These are phyloP conservation scores for Pseudomugil tenellus DNA, from an alignment of 2,797 vertebrate genomes.

Conservation along the genomic window DNA sequence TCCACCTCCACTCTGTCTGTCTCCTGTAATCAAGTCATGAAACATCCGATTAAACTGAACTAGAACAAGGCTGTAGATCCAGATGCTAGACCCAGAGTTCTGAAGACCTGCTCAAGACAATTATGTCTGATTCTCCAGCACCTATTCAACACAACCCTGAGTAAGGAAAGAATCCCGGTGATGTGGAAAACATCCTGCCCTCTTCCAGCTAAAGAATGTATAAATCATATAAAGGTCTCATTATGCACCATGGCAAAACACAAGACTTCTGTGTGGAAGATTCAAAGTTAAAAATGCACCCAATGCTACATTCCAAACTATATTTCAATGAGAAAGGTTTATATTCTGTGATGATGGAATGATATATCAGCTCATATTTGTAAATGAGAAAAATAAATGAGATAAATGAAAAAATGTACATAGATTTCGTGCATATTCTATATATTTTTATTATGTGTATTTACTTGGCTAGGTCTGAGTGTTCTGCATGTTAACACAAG, in stretches of 20 bases:
- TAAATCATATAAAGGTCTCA: conserved; percentile 10
- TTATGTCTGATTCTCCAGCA: too few species aligned
- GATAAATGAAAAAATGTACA: too few species aligned
- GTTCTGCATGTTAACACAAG: background rate
- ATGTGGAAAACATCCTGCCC: too few species aligned
- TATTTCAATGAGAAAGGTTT: conserved; percentile 14
- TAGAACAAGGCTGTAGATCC: too few species aligned
- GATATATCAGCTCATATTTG: conserved; percentile 28
- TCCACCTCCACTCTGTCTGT: too few species aligned
- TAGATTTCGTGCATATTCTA: background rate
- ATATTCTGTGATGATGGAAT: conserved; percentile 14
- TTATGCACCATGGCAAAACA: conserved; percentile 13
- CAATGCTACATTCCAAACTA: background rate
- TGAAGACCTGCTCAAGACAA: too few species aligned
- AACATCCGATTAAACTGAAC: too few species aligned
- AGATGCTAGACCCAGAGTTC: too few species aligned
- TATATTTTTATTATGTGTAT: background rate
- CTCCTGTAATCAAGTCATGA: too few species aligned
- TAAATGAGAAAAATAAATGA: conserved; percentile 11
- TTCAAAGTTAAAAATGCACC: too few species aligned
- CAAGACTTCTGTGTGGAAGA: background rate
- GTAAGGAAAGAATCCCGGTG: too few species aligned
- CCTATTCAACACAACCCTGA: too few species aligned
- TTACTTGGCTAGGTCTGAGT: background rate
- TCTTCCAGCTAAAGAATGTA: conserved; percentile 2